Evolutionary conservation across 2,888 invertebrate genomes (phyloP), one percentile per base, ranked within the genome.

Genomic region (Elmis aenea): DNA sequence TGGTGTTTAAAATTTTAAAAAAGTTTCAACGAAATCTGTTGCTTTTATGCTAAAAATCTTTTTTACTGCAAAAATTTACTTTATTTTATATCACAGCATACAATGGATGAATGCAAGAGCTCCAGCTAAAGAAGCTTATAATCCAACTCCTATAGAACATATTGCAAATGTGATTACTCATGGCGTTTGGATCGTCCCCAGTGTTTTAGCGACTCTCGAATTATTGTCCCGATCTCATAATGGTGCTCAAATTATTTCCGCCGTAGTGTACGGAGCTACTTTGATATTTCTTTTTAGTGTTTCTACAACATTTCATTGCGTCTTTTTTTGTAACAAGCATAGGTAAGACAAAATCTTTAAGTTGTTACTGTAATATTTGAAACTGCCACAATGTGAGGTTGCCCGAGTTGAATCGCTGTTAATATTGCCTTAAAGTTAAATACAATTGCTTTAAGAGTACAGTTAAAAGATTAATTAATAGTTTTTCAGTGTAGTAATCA

Each of bases 151-250:
- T 70, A 75, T 90, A 49, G 94, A 94, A 66, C 92, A 94, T 62
- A 70, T 91, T 43, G 93, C 94, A 26, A 94, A 94, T 70, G 85
- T 94, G 26, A 72, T 90, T 55, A 92, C 93, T 16, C 94, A 94
- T 68, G 93, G 88, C 34, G 77, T 91, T 40, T 90, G 87, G 78
- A 84, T 93, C 30, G 72, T 88, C 49, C 93, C 93, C 25, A 89
- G 91, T 52, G 70, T 89, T n/a, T 65, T 83, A 37, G 91, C 85
- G 3, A 79, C 85, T 34, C 69, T 81, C 30, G 81, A 85, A 62
- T 72, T 94, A 56, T 70, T 89, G 40, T 76, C 77, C 45, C 77
- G 88, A 48, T 85, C 91, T 3, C 67, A 73, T 22, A 83, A 79
- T 57, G 75, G 78, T 49, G 77, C 83, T 22, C 90, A 94, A 69